Evolutionary conservation across 1,140 invertebrate genomes (phyloP), one percentile per base, ranked within the genome.

Genomic region (Coboldia fuscipes): DNA sequence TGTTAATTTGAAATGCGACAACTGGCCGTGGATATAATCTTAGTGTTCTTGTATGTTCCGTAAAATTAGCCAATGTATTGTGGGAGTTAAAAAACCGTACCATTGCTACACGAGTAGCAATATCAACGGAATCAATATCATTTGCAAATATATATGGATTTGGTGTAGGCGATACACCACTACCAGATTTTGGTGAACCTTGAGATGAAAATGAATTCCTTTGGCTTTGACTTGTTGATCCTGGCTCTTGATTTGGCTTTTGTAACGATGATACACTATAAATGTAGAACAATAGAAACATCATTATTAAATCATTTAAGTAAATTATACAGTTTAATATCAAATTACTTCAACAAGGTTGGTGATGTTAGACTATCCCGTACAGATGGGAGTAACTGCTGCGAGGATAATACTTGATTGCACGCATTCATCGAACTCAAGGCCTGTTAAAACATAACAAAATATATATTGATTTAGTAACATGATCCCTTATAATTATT

Each of bases 91-190:
- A 97, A 51, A 98, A 99, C 9, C 88, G 72, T 3, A 96, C 92
- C 92, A 99, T 97, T 17, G 94, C 93, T 20, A 99, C 86, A 38
- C 94, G 63, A 0, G 89, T 96, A 3, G 94, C 93, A n/a, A 99
- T 73, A 60, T 99, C 96, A 1, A 98, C 90, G 0, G 88, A 93
- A 57, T 97, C 92, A 2, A 96, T 81, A 56, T 97, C 92, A 50
- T 89, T 92, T 13, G 88, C 89, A 51, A 88, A 90, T 40, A 92
- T 88, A 39, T 93, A 77, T 1, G 84, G 84, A 60, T 90, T 90
- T 40, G 75, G 72, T 0, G 60, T 47, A 7, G 50, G 45, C 9
- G 43, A 47, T 36, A 58, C 54, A 0, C 51, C 50, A 39, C 51
- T 54, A 0, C 50, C 46, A 33, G 53, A 47, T 0, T 51, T 43